Evolutionary conservation across 2,888 invertebrate species (phyloP), one percentile per base, ranked within the genome.

Genomic region (Pardosa pseudoannulata): DNA sequence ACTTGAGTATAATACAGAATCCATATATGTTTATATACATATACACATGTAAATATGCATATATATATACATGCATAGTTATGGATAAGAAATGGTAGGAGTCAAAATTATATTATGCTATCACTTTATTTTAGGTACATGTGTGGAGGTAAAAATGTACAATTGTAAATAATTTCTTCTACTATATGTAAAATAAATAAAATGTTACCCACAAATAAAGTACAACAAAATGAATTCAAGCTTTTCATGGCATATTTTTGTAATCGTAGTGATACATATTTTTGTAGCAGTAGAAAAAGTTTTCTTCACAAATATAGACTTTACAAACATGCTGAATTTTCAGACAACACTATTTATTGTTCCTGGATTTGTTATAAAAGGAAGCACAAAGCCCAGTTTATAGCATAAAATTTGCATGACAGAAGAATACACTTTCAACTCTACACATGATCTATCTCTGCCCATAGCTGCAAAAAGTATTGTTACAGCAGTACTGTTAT

Each of bases 371-470:
- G 46, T 82, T 88, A 88, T 88, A 88, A 88, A 88, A 88, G 88
- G 88, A 88, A 88, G 88, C 88, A 88, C 88, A 88, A 79, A 82
- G 88, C 88, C 88, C 79, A 88, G 88, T 79, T 87, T 87, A 75
- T 87, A 80, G 87, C 80, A 87, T 87, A 76, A 87, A 87, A 87
- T 87, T 80, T 87, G 75, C 87, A 87, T 80, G 62, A 68, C 74
- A 72, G 71, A 74, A 86, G 79, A 64, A 75, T 50, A 71, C 56
- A 50, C 80, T 75, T 80, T 75, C 79, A 80, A 71, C 71, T 46
- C 79, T 86, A 86, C 79, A 79, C 79, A 75, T 70, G 79, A 79
- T 79, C 85, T 86, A 79, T 79, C 64, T 73, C 68, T 68, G 70
- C 70, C 64, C 68, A 79, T 73, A 56, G 79, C 85, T 78, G 85